Evolutionary conservation across 2,888 invertebrate species (phyloP), one percentile per base, ranked within the genome.

Genomic region (Tanaodytes sp.): DNA sequence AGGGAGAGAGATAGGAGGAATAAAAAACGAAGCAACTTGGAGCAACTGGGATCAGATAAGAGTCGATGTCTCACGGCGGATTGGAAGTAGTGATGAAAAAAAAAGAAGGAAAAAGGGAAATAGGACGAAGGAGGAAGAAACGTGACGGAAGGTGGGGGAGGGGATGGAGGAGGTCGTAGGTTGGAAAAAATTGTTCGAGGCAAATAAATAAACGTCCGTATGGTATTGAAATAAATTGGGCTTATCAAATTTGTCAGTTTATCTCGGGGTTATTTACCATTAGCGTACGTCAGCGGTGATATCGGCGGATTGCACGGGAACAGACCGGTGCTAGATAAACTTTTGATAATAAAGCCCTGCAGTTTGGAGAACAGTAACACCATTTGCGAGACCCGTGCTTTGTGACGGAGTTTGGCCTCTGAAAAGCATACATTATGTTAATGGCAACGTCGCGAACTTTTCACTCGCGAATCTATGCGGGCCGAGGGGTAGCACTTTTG

Each of bases 361-460:
- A 92, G 81, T 83, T 92, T 92, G 19, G 91, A 89, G 45, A 90
- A 89, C 49, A 92, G 77, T 45, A 92, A 83, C 1, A 89, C 91
- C 76, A 91, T 76, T 80, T 92, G 92, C 12, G 91, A 84, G 0
- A 89, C 90, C 40, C 89, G 65, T 76, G 80, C 74, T 70, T 79
- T 84, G 63, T 73, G 76, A 49, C 72, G 76, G 70, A 83, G 74
- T 75, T 84, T 83, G 58, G 83, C 73, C 72, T 82, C 82, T 86
- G 43, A 64, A 49, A 54, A 71, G 67, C 67, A 61, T 67, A 51
- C 67, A 67, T 67, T 59, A 65, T 64, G 68, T 69, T 63, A 69
- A 69, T 63, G 58, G 63, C 61, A n/a, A n/a, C n/a, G n/a, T n/a
- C n/a, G n/a, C n/a, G n/a, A n/a, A n/a, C n/a, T n/a, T n/a, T n/a